Evolutionary conservation across 2,888 invertebrate species (phyloP).

Genomic region (Agrypnus murinus): DNA sequence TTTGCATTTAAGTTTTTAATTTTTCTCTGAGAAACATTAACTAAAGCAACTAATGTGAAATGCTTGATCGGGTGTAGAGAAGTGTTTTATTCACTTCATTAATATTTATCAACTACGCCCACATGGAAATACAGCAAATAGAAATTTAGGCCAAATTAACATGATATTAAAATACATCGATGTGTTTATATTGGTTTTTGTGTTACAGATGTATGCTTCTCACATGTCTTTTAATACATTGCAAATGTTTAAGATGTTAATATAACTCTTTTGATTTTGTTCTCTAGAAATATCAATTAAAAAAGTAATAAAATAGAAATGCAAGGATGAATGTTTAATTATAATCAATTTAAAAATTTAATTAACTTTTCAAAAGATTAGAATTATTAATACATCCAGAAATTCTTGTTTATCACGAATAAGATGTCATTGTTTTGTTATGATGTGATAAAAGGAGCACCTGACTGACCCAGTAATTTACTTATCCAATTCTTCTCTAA

Average conservation of each 20-base stretch:
- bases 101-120: constrained; percentile 35
- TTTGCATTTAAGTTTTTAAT: no score
- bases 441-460: constrained; percentile 32
- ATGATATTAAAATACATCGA: constrained; percentile 29
- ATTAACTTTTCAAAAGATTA: no score
- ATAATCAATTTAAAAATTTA: no score
- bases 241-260: not conserved
- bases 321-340: no score
- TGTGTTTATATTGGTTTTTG: constrained; percentile 25
- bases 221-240: constrained; percentile 4
- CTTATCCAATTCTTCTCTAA: constrained; percentile 32
- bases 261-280: no score
- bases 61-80: not conserved
- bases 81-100: constrained; percentile 27
- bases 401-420: not conserved
- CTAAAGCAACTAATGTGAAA: no score
- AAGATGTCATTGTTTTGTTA: constrained; percentile 19
- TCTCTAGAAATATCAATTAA: no score
- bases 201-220: constrained; percentile 18
- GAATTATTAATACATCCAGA: no score
- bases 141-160: constrained; percentile 34
- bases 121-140: constrained; percentile 31
- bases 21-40: not conserved
- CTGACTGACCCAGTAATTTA: constrained; percentile 44
- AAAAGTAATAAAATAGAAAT: no score